phyloP scores from a whole-genome alignment of 1,140 invertebrate species.

The Panagrolaimus sp. region DNA sequence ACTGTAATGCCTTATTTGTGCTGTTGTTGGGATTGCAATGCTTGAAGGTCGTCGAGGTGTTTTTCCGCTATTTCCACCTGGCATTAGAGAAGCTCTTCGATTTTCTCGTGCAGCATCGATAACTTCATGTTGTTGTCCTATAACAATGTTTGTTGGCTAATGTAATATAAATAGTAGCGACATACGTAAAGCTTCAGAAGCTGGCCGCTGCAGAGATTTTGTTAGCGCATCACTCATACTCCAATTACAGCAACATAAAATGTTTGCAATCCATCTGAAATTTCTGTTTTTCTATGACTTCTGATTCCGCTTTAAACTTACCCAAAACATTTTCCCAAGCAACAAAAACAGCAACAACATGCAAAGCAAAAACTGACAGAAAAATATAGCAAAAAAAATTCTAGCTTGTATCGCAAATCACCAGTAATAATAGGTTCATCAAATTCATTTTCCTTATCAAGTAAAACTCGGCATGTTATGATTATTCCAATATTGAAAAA shows the following conservation, averaged over 20 bases:
- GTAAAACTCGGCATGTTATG: slow-evolving; percentile 27
- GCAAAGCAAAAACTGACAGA: slow-evolving; percentile 42
- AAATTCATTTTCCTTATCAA: slow-evolving; percentile 40
- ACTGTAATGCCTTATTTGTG: slow-evolving; percentile 13
- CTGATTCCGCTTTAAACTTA: slow-evolving; percentile 12
- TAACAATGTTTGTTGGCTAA: too few relatives aligned
- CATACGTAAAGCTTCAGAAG: neutral
- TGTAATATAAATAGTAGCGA: too few relatives aligned
- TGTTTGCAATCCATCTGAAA: neutral
- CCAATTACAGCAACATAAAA: neutral
- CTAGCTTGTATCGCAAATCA: neutral
- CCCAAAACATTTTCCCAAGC: slow-evolving; percentile 33
- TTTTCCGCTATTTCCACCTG: too few relatives aligned
- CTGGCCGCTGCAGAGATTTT: slow-evolving; percentile 2
- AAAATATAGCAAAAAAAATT: slow-evolving; percentile 18
- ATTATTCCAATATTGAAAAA: slow-evolving; percentile 34
- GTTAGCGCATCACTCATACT: neutral
- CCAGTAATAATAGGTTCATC: slow-evolving; percentile 29
- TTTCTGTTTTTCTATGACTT: neutral
- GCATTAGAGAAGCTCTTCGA: too few relatives aligned
- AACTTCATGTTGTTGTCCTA: too few relatives aligned
- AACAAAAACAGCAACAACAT: slow-evolving; percentile 42
- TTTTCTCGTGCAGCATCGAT: too few relatives aligned
- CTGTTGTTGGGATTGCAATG: too few relatives aligned
- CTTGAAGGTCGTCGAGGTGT: too few relatives aligned